Base-by-base conservation (phyloP, 2,113 vertebrate genomes). In the Narcine bancroftii region DNA sequence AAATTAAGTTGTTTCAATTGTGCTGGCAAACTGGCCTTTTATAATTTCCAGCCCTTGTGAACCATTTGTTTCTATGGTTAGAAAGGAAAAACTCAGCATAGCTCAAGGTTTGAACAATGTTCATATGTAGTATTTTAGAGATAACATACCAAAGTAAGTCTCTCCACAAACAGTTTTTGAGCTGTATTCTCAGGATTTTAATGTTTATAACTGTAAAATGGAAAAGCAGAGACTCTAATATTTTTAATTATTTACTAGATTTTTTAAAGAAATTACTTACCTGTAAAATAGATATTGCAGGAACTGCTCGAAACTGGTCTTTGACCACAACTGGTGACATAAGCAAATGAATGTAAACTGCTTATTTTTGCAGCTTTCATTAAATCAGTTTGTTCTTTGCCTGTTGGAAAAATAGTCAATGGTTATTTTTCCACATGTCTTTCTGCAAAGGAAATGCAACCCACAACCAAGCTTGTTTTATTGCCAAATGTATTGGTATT, bases 181-280 rank as follows among this genome's bases (percentile, higher is more conserved):
- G 89, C 89, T 91, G 89, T 45, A 91, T 69, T 91, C 89, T 91
- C 89, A 91, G 89, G 89, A 91, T 47, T 91, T 91, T 47, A 91
- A 91, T 91, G 63, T 69, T 91, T 91, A 69, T 91, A 91, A 91
- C 89, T 91, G 89, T 91, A 91, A 91, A 69, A 91, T 91, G 89
- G 42, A 91, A 65, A 45, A 66, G 63, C 36, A 91, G 89, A 91
- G 89, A 91, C 89, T 91, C 89, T 91, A 91, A 91, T 91, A 69
- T 91, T 91, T 89, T 91, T 91, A 91, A 91, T 91, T 91, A 91
- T 91, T 69, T 91, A 69, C 89, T 91, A 65, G 89, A 91, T 91
- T 91, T 91, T 69, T 91, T 24, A n/a, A 47, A 66, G 69, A 91
- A 91, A 91, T 63, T 63, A 65, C 89, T 91, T 91, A 45, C 63